Evolutionary conservation across 2,888 invertebrate genomes (phyloP).

Genomic region (Hydrotaea diabolus): DNA sequence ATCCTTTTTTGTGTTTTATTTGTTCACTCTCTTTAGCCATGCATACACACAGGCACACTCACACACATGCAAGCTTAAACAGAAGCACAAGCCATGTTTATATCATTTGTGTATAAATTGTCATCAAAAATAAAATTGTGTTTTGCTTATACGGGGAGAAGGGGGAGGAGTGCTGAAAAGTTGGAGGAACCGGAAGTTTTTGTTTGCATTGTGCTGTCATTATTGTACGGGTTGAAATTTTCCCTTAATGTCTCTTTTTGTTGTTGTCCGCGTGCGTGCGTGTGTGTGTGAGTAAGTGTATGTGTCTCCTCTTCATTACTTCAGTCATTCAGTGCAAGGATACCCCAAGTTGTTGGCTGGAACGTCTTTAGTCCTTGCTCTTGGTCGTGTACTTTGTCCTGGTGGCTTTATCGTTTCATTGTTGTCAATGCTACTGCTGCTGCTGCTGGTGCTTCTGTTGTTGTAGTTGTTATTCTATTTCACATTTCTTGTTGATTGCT

Average conservation of each 20-base stretch:
- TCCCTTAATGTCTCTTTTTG: not conserved
- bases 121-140: constrained; percentile 50
- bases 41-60: too few species aligned
- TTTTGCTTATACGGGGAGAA: constrained; percentile 6
- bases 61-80: not conserved
- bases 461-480: constrained; percentile 37
- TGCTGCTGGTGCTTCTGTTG: not conserved
- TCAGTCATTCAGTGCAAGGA: not conserved
- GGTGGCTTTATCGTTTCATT: constrained; percentile 48
- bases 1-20: too few species aligned
- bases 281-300: too few species aligned
- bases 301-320: not conserved
- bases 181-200: not conserved
- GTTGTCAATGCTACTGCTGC: constrained; percentile 38
- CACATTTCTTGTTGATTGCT: constrained; percentile 65
- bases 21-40: too few species aligned
- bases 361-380: constrained; percentile 36
- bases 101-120: constrained; percentile 57
- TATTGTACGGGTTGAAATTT: constrained; percentile 52
- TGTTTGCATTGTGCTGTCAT: constrained; percentile 47
- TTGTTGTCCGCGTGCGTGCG: not conserved
- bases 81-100: constrained; percentile 21
- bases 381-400: constrained; percentile 28
- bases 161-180: not conserved
- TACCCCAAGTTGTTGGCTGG: constrained; percentile 28